Conservation (phyloP, 2,888 invertebrate genomes). For the Bombylius major region DNA sequence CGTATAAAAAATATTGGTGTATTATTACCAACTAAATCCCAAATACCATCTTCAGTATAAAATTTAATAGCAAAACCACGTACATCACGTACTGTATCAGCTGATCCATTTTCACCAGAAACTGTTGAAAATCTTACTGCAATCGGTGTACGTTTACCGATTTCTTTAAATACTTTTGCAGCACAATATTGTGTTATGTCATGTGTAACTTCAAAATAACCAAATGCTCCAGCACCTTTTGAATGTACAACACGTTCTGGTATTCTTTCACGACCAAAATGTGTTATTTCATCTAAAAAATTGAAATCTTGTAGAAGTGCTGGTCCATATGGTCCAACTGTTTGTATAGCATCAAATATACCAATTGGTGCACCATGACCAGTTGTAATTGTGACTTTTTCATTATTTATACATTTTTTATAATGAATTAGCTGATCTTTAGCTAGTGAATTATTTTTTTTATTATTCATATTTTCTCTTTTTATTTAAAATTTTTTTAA, state of each 20-base stretch:
- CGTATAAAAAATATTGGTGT: slow-evolving; percentile 89
- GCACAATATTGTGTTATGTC: slow-evolving; percentile 70
- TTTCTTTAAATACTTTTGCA: slow-evolving; percentile 60
- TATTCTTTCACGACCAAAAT: slow-evolving; percentile 85
- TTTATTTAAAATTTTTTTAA: no score
- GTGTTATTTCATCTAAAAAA: slow-evolving; percentile 64
- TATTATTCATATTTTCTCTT: no score
- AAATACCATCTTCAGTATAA: slow-evolving; percentile 83
- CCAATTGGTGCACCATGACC: slow-evolving; percentile 70
- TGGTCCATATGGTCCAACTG: slow-evolving; percentile 82
- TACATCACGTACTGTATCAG: slow-evolving; percentile 82
- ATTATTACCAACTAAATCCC: slow-evolving; percentile 91
- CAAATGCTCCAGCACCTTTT: slow-evolving; percentile 86
- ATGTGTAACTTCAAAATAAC: slow-evolving; percentile 77
- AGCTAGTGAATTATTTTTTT: no score
- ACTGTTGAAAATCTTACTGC: slow-evolving; percentile 75
- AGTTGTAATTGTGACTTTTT: slow-evolving; percentile 54
- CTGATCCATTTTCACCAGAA: slow-evolving; percentile 81
- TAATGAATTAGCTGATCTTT: no score
- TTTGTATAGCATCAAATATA: slow-evolving; percentile 47
- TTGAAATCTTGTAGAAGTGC: slow-evolving; percentile 74
- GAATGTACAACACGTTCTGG: slow-evolving; percentile 92
- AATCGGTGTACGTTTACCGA: slow-evolving; percentile 70
- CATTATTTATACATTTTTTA: neutral
- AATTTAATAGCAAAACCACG: slow-evolving; percentile 90